phyloP scores from a whole-genome alignment of 1,140 invertebrate genomes.

The Listronotus bonariensis region DNA sequence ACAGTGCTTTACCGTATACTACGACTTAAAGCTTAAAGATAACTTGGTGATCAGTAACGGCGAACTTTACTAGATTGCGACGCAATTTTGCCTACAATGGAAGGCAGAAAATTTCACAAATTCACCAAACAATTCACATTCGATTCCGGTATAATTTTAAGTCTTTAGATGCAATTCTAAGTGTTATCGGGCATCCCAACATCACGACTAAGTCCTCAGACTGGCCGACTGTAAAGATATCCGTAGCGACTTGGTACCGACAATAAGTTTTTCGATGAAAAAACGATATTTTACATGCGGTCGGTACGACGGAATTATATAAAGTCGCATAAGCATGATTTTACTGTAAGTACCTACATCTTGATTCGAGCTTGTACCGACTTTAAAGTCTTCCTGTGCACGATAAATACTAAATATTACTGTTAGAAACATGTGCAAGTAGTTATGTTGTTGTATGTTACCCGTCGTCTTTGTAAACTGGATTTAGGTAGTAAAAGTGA shows the following conservation, averaged over 20 bases:
- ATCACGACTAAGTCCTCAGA: conserved; percentile 6
- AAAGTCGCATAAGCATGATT: conserved; percentile 4
- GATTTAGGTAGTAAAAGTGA: no score
- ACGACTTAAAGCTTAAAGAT: no score
- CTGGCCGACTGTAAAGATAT: conserved; percentile 11
- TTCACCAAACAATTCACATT: no score
- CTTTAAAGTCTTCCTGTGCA: neutral
- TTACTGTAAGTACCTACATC: conserved; percentile 2
- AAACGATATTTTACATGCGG: conserved; percentile 10
- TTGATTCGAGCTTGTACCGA: conserved; percentile 4
- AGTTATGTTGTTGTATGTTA: no score
- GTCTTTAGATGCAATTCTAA: neutral
- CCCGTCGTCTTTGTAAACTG: no score
- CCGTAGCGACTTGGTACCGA: conserved; percentile 2
- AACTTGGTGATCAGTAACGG: no score
- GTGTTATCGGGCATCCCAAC: conserved; percentile 3
- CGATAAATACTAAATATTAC: neutral
- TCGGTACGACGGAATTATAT: conserved; percentile 4
- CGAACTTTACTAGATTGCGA: no score
- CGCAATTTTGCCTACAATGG: no score
- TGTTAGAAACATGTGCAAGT: no score
- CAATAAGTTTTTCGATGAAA: conserved; percentile 3
- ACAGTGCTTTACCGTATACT: no score
- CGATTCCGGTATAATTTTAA: no score
- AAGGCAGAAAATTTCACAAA: no score